These are phyloP conservation scores for Helarctos malayanus DNA, from an alignment of 2,797 vertebrate genomes.

Conservation along the genomic window DNA sequence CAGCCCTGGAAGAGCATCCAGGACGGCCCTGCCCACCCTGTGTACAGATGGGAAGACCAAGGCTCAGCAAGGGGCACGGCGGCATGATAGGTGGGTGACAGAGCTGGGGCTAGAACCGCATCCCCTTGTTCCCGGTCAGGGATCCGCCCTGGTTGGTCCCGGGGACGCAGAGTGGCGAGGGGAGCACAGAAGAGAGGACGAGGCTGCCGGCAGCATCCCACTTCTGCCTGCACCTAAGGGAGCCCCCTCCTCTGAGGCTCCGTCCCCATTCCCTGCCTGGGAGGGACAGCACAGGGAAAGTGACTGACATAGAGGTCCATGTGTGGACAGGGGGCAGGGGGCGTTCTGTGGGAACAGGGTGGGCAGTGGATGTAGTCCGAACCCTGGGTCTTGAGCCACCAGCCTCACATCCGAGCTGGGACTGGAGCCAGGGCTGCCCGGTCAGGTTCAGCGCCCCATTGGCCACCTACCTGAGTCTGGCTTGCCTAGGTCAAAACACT, in stretches of 20 bases:
- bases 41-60: slow-evolving; percentile 33
- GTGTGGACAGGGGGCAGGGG: neutral
- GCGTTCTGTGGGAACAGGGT: neutral
- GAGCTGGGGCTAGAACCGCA: neutral
- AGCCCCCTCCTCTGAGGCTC: neutral
- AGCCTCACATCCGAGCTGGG: neutral
- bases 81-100: neutral
- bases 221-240: neutral
- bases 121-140: neutral
- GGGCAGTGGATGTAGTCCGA: neutral
- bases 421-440: neutral
- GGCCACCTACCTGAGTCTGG: neutral
- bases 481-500: neutral
- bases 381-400: neutral
- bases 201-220: neutral
- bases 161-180: neutral
- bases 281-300: neutral
- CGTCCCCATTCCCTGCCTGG: neutral
- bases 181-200: neutral
- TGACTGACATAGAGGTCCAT: neutral
- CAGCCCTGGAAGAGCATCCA: neutral
- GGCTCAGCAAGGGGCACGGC: neutral
- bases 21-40: neutral
- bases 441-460: neutral
- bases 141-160: neutral